phyloP scores from a whole-genome alignment of 1,140 invertebrate genomes.

The Meloidogyne hapla region DNA sequence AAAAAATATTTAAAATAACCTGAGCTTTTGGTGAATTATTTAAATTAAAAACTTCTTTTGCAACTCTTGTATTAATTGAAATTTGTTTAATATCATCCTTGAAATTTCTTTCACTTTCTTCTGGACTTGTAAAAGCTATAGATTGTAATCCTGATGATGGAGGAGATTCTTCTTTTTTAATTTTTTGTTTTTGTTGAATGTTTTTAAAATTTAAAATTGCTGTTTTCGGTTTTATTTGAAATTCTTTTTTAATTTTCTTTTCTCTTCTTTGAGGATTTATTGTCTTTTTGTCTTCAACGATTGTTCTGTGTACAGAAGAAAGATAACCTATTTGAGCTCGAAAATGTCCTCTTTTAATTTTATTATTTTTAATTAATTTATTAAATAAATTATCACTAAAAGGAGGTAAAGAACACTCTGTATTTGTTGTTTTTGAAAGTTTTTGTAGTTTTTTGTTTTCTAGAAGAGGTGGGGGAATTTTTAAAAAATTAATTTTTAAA shows the following conservation, averaged over 20 bases:
- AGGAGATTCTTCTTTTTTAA: background rate
- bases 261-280: background rate
- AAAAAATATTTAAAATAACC: too few species aligned
- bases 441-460: background rate
- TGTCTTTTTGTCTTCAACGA: background rate
- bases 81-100: too few species aligned
- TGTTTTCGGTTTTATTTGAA: background rate
- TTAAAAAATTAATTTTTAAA: too few species aligned
- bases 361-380: background rate
- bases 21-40: too few species aligned
- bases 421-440: background rate
- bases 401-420: background rate
- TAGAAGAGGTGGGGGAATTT: background rate
- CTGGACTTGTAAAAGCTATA: background rate
- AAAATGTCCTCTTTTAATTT: background rate
- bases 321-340: background rate
- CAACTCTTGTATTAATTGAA: too few species aligned
- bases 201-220: background rate
- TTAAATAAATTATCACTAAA: background rate
- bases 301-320: background rate
- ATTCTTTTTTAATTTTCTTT: background rate
- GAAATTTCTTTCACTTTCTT: background rate
- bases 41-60: too few species aligned
- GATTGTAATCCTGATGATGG: background rate
- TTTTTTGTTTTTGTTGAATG: background rate